Base-by-base conservation (phyloP, 2,888 invertebrate species). In the Aleiodes testaceus region DNA sequence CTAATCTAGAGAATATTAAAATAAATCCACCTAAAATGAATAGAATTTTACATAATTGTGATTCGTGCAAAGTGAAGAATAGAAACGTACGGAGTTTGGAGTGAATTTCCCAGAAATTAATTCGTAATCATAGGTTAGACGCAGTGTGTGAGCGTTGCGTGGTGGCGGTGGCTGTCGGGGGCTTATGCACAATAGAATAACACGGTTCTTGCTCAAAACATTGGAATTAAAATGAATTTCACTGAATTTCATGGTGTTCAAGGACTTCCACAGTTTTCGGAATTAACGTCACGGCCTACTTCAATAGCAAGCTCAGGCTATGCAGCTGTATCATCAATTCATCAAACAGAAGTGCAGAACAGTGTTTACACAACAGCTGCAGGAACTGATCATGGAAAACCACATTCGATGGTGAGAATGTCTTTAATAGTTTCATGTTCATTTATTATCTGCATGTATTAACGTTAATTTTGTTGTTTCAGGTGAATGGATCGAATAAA, bases 181-280 rank as follows among this genome's bases (percentile, higher is more conserved):
- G 16, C 22, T 26, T n/a, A 68, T 22, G 26, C 47, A 26, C 22
- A 20, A 68, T n/a, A n/a, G n/a, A 30, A 52, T 14, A 12, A 36
- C 14, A 20, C 42, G 30, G 20, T 11, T 30, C 44, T 22, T 30
- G n/a, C 49, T 70, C 66, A 63, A 45, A 52, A 50, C 64, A 30
- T 42, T 16, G 3, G 11, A 42, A n/a, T n/a, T 50, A 81, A 78
- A 70, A 87, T 87, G 87, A 82, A 87, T 78, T 86, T 83, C 72
- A 78, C 84, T 14, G 84, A 82, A 67, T 80, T 79, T 64, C 80
- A 78, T 59, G 76, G 71, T 70, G 71, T 80, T 49, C 84, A 85
- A 67, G 75, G 81, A 14, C 76, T 87, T 53, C 86, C 87, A 11
- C 86, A 85, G 67, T 86, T 87, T 69, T 84, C 86, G 2, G 86